These are phyloP conservation scores for Pheosia tremula DNA, from an alignment of 2,888 invertebrate genomes.

Conservation along the genomic window DNA sequence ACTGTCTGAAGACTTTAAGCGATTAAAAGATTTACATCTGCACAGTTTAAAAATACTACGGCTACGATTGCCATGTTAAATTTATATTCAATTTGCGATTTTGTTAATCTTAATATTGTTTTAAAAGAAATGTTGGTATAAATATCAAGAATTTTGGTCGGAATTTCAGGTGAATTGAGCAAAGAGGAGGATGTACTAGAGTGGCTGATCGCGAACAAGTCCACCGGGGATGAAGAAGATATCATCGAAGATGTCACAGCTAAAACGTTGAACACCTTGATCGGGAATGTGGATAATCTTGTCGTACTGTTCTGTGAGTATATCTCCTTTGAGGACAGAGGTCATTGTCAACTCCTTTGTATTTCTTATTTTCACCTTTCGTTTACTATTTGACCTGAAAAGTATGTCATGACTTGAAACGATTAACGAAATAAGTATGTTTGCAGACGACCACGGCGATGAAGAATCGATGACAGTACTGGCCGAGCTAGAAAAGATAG, in stretches of 20 bases:
- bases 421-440: constrained; percentile 7
- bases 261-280: constrained; percentile 93
- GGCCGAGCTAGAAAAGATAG: constrained; percentile 95
- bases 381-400: no score
- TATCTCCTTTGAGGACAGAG: no score
- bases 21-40: constrained; percentile 7
- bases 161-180: constrained; percentile 89
- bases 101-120: not conserved
- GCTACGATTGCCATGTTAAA: constrained; percentile 12
- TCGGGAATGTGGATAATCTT: constrained; percentile 95
- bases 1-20: constrained; percentile 17
- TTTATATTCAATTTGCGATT: constrained; percentile 21
- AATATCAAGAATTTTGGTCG: constrained; percentile 1
- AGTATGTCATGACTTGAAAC: not conserved
- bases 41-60: constrained; percentile 17
- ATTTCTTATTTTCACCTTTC: no score
- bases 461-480: constrained; percentile 94
- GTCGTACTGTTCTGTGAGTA: constrained; percentile 96
- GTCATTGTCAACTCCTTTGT: no score
- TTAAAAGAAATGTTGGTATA: constrained; percentile 4
- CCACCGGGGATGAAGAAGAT: constrained; percentile 96
- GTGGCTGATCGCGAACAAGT: constrained; percentile 97
- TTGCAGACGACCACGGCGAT: constrained; percentile 94
- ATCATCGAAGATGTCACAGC: constrained; percentile 97
- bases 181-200: constrained; percentile 96